Percentiles rank a stretch among this genome's conserved stretches.
Conservation (phyloP, 2,113 vertebrate species). For the Vanacampus margaritifer region DNA sequence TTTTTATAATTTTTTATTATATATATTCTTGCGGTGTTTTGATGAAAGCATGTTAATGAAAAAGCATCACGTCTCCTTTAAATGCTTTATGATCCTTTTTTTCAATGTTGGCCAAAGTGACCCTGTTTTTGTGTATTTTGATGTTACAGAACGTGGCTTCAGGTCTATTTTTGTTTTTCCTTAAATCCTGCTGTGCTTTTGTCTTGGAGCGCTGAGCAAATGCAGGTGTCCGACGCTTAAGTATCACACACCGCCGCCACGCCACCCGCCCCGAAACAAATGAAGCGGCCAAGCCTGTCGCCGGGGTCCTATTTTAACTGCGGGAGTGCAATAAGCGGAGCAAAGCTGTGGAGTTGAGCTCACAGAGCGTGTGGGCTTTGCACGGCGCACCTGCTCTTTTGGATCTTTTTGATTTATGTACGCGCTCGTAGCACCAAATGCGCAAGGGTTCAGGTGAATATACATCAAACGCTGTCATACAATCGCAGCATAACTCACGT, state of each 20-base stretch:
- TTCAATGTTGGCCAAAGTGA: not conserved
- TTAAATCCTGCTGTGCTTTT: not conserved
- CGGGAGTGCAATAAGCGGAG: constrained; percentile 6
- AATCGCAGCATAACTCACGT: not conserved
- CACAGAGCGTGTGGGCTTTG: constrained; percentile 3
- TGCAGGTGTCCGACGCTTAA: constrained; percentile 1
- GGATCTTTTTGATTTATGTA: constrained; percentile 1
- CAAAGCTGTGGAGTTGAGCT: constrained; percentile 9
- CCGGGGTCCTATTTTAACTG: constrained; percentile 7
- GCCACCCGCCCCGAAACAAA: not conserved
- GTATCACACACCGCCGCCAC: not conserved
- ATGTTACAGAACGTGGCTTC: not conserved
- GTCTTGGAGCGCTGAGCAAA: not conserved
- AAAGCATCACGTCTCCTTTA: not conserved
- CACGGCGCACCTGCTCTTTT: constrained; percentile 6
- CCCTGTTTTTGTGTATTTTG: not conserved
- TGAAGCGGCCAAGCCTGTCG: not conserved
- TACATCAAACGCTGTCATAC: not conserved
- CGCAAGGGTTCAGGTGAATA: constrained; percentile 2
- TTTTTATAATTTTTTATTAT: too few species aligned
- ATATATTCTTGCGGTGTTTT: not conserved
- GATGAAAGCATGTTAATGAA: not conserved
- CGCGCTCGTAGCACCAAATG: constrained; percentile 3
- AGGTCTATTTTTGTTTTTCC: not conserved
- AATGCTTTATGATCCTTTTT: not conserved